A percentile compares a stretch with the other conserved stretches of the same genome.
Conservation (phyloP, 2,888 invertebrate genomes). For the Belgica antarctica region DNA sequence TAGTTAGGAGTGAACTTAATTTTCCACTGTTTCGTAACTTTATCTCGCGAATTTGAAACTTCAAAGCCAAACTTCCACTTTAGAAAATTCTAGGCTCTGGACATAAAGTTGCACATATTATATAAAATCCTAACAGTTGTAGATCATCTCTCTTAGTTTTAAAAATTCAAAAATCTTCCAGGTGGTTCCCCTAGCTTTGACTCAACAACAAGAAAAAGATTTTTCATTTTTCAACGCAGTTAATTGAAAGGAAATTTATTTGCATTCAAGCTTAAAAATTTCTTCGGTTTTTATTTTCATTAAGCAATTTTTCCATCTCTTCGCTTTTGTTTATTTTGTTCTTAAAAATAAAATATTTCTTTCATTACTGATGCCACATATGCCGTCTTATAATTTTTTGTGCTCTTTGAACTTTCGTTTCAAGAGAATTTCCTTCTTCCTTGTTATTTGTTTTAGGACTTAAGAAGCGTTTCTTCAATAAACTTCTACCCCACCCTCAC, state of each 20-base stretch:
- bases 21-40: too few species aligned
- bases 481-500: not conserved
- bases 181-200: not conserved
- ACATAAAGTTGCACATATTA: too few species aligned
- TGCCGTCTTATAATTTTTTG: slow-evolving; percentile 2
- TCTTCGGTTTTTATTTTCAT: slow-evolving; percentile 15
- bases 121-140: not conserved
- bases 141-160: too few species aligned
- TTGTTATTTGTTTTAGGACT: slow-evolving; percentile 33
- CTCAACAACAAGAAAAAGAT: not conserved
- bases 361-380: slow-evolving; percentile 11
- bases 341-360: slow-evolving; percentile 11
- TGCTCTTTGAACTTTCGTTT: slow-evolving; percentile 2
- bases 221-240: not conserved
- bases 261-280: slow-evolving; percentile 6
- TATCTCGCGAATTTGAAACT: too few species aligned
- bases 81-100: too few species aligned
- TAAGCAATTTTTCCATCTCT: slow-evolving; percentile 1
- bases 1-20: too few species aligned
- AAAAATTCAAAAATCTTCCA: not conserved
- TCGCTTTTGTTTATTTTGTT: slow-evolving; percentile 7
- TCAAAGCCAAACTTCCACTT: too few species aligned
- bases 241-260: slow-evolving; percentile 15
- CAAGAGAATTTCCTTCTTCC: not conserved
- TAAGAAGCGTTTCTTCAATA: not conserved